Evolutionary conservation across 2,888 invertebrate species (phyloP).

Genomic region (Leucophora obtusa): DNA sequence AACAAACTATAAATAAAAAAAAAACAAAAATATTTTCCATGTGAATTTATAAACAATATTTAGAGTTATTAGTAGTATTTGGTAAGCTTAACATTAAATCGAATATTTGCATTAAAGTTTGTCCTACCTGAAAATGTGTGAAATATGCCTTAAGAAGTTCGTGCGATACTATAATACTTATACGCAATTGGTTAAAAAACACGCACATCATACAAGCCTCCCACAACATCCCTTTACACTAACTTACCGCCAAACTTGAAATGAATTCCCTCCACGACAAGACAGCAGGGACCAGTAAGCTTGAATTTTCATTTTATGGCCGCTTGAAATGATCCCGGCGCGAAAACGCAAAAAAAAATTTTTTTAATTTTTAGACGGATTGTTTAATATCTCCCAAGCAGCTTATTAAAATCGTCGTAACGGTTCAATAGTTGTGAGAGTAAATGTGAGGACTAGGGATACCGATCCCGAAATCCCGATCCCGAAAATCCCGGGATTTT

Average conservation of each 20-base stretch:
- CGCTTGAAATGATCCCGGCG: too few species aligned
- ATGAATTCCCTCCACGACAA: too few species aligned
- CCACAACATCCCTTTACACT: neutral
- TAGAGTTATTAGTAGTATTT: neutral
- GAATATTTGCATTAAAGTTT: neutral
- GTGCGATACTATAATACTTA: slow-evolving; percentile 38
- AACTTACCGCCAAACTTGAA: neutral
- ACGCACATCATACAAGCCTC: neutral
- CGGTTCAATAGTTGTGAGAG: too few species aligned
- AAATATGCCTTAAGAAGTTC: neutral
- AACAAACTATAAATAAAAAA: neutral
- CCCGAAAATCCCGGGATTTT: too few species aligned
- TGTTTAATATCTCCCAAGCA: too few species aligned
- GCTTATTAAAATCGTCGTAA: too few species aligned
- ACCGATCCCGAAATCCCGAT: too few species aligned
- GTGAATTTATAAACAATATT: neutral
- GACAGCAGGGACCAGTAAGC: too few species aligned
- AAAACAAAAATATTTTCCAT: neutral
- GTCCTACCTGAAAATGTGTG: neutral
- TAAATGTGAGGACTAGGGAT: too few species aligned
- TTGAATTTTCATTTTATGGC: too few species aligned
- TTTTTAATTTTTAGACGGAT: too few species aligned
- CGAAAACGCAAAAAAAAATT: too few species aligned
- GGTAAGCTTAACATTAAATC: neutral
- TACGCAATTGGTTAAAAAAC: slow-evolving; percentile 28